Conservation (phyloP, 2,797 vertebrate species). For the Pipistrellus nathusii region DNA sequence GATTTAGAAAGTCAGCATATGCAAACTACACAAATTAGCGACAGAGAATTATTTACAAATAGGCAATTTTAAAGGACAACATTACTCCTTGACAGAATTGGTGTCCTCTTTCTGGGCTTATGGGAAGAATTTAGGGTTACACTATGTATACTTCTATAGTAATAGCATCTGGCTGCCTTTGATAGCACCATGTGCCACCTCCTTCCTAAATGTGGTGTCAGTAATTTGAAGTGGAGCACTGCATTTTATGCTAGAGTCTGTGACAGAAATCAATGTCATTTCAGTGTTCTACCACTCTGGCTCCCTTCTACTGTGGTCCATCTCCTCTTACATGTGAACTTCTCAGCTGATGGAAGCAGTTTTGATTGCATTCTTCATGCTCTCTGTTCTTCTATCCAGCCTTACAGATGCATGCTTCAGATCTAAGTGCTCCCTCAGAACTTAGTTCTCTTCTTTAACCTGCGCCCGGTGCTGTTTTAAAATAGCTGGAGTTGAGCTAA, state of each 20-base stretch:
- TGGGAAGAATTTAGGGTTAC: not conserved
- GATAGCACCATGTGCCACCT: not conserved
- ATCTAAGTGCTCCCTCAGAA: rapidly evolving
- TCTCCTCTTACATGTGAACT: not conserved
- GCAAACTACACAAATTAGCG: not conserved
- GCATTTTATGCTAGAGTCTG: too few relatives aligned
- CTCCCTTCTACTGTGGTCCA: rapidly evolving
- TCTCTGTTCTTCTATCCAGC: rapidly evolving
- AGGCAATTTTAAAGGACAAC: not conserved
- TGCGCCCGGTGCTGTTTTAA: not conserved
- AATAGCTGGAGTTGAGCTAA: not conserved
- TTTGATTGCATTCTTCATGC: not conserved
- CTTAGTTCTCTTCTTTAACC: not conserved
- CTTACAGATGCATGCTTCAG: rapidly evolving
- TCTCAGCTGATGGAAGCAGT: not conserved
- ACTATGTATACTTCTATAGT: not conserved
- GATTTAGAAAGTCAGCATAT: not conserved
- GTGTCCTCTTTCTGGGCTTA: not conserved
- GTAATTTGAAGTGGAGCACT: not conserved
- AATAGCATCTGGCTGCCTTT: too few relatives aligned
- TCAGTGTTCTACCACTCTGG: not conserved
- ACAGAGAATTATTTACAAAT: not conserved
- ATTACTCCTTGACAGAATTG: not conserved
- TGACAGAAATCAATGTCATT: not conserved
- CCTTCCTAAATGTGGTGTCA: not conserved